These are phyloP conservation scores for Nicator chloris DNA, from an alignment of 2,113 vertebrate genomes.

Conservation along the genomic window DNA sequence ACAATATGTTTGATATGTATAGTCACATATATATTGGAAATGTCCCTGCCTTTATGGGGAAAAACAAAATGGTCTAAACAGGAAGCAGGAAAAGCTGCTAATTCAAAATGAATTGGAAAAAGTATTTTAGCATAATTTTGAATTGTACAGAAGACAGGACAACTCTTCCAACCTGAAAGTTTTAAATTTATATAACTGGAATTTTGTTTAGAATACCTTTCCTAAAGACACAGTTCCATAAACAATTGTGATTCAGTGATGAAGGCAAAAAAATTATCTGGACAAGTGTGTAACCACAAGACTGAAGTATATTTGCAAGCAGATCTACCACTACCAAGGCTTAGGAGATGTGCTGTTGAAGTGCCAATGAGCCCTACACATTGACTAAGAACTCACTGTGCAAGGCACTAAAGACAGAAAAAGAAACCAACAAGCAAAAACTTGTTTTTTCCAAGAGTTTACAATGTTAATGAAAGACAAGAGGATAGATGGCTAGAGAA, in stretches of 20 bases:
- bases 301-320: neutral
- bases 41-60: accelerated
- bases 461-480: neutral
- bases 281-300: neutral
- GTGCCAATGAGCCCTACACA: neutral
- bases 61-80: accelerated
- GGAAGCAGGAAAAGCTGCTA: neutral
- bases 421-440: neutral
- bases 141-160: neutral
- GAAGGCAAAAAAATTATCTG: neutral
- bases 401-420: neutral
- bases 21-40: neutral
- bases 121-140: neutral
- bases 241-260: neutral
- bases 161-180: neutral
- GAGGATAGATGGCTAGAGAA: neutral
- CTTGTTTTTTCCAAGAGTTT: neutral
- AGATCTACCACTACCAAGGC: neutral
- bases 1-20: neutral
- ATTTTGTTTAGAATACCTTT: neutral
- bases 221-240: neutral
- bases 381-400: neutral
- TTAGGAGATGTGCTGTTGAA: neutral
- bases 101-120: neutral
- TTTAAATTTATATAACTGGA: neutral